These are phyloP conservation scores for Ciconia nigra DNA, from an alignment of 2,797 vertebrate species.

Conservation along the genomic window DNA sequence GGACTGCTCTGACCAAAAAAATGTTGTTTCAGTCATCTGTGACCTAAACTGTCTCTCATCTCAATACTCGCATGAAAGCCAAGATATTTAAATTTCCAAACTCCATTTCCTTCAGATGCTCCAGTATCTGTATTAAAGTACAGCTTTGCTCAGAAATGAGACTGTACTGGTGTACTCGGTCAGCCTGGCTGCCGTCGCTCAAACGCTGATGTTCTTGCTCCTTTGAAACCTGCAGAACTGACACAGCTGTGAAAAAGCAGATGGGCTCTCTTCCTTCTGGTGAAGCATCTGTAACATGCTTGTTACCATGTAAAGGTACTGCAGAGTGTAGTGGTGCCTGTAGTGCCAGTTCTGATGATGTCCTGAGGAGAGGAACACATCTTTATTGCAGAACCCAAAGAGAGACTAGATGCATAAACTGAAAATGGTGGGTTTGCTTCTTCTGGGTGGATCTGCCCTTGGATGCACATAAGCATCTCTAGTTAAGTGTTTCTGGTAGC, in stretches of 20 bases:
- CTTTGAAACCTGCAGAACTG: background rate
- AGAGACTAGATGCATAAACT: accelerated
- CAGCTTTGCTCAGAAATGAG: background rate
- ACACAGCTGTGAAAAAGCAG: background rate
- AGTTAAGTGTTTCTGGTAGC: background rate
- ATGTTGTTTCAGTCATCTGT: background rate
- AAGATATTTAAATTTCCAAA: background rate
- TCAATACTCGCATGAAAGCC: background rate
- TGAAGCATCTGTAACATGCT: background rate
- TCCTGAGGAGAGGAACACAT: background rate
- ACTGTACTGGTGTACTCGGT: background rate
- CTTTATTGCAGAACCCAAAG: background rate
- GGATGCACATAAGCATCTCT: background rate
- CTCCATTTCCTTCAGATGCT: background rate
- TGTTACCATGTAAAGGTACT: background rate
- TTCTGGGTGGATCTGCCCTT: background rate
- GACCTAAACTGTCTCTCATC: background rate
- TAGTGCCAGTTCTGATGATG: background rate
- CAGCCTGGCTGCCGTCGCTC: background rate
- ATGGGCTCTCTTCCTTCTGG: background rate
- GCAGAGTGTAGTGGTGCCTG: background rate
- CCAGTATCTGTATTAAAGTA: background rate
- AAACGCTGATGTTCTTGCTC: background rate
- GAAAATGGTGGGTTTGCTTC: background rate
- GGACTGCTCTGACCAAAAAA: background rate